Evolutionary conservation across 2,113 vertebrate species (phyloP), one percentile per base, ranked within the genome.

Genomic region (Pelvicachromis taeniatus): DNA sequence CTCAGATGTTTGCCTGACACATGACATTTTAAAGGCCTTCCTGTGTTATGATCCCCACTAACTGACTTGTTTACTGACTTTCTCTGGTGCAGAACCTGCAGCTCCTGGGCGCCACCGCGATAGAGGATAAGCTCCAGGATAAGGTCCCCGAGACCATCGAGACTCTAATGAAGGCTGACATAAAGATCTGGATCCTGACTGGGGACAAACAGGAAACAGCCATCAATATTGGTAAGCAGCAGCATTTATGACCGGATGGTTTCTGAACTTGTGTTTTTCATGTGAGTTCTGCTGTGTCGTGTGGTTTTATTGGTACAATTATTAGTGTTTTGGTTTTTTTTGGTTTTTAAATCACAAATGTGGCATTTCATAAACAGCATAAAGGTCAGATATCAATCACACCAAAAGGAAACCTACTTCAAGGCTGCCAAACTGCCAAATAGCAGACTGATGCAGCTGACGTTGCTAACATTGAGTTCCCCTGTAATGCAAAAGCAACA

Each of bases 141-240:
- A 97, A 97, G 89, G 99, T 99, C 56, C 98, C 99, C 35, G 98
- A 99, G 95, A 99, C 99, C 73, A 99, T 99, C 75, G 99, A 99
- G 95, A 99, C 97, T 0, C 96, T 99, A 21, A 97, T 99, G 97
- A 99, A 99, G 95, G 99, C 98, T 5, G 98, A 99, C 93, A 99
- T 99, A 91, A 99, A 98, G 95, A 98, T 99, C 95, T 99, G 98
- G 99, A 99, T 99, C 92, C 96, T 99, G 88, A 99, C 99, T 1
- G 99, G 99, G 5, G 99, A 99, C 96, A 99, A 99, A 92, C 99
- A 99, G 91, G 99, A 99, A 94, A 99, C 98, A 1, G 99, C 99
- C 87, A 98, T 99, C 90, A 99, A 99, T 89, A 99, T 99, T 1
- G 99, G 99, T 99, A 95, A 94, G 91, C 42, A n/a, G 63, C 19